Evolutionary conservation across 2,888 invertebrate species (phyloP), one percentile per base, ranked within the genome.

Genomic region (Octodonta nipae): DNA sequence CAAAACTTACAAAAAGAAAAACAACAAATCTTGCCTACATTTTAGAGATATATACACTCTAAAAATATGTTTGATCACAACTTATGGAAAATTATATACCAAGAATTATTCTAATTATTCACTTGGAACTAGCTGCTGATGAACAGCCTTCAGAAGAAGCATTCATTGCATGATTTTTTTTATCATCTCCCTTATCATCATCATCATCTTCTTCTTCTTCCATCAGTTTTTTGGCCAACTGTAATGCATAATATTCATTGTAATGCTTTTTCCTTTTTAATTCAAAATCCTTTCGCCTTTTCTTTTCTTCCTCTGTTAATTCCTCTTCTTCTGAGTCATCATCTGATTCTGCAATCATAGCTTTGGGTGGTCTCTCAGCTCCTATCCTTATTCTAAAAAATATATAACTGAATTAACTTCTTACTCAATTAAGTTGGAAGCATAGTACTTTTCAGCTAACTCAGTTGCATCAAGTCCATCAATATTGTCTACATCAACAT

Each of bases 191-290:
- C 8, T 51, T 49, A n/a, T 55, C 52, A 3, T 57, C 58, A 2
- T 82, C 85, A 1, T 86, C 86, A 2, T 86, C 87, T 15, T 84
- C 83, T 35, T 92, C 92, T 54, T 91, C 84, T 45, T 86, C 78
- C 66, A 93, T 74, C 43, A 93, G 67, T 61, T 92, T 84, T 47
- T 89, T 73, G 13, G 93, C 92, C 53, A 92, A 62, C 61, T 89
- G 85, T 5, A 95, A 79, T 1, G 92, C 93, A 63, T 91, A 82
- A 62, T 86, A 96, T 63, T 98, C 98, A 62, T 95, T 92, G 64
- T 98, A 98, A 55, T 98, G 98, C 50, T 84, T 79, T 69, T 92
- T 95, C 40, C 98, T 72, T 58, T 92, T 93, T 46, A 78, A 75
- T 62, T 93, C 89, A 55, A 98, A 98, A 39, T 78, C 77, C 51